Evolutionary conservation across 1,140 invertebrate genomes (phyloP).

Genomic region (Eupristina koningsbergeri): DNA sequence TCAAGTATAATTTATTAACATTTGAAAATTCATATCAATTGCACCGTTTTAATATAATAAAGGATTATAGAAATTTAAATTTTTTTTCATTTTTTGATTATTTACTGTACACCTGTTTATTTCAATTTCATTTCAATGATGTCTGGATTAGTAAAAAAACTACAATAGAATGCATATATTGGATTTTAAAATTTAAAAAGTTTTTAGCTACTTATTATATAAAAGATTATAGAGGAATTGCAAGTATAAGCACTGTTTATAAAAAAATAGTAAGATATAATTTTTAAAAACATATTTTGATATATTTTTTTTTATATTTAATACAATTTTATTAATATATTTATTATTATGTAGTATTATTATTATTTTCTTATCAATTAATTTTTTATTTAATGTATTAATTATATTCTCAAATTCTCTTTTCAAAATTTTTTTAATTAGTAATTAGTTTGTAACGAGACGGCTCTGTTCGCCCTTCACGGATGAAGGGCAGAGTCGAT

Average conservation of each 20-base stretch:
- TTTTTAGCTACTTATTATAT: constrained; percentile 1
- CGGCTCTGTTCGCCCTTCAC: no score
- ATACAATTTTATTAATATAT: no score
- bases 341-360: no score
- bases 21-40: neutral
- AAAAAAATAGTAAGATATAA: constrained; percentile 2
- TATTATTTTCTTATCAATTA: no score
- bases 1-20: constrained; percentile 19
- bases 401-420: no score
- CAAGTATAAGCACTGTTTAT: neutral
- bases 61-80: constrained; percentile 26
- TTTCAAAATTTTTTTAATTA: no score
- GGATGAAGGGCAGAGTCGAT: no score
- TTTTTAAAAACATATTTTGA: no score
- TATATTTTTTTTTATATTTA: no score
- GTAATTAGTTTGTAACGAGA: no score
- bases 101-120: neutral
- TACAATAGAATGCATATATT: neutral
- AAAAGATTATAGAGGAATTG: neutral
- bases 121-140: constrained; percentile 12
- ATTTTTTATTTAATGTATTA: no score
- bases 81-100: constrained; percentile 4
- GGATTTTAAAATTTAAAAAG: constrained; percentile 36
- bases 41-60: constrained; percentile 11
- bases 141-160: constrained; percentile 22